Base-by-base conservation (phyloP, 64 coral and sea anemone species). In the Platygyra sinensis region DNA sequence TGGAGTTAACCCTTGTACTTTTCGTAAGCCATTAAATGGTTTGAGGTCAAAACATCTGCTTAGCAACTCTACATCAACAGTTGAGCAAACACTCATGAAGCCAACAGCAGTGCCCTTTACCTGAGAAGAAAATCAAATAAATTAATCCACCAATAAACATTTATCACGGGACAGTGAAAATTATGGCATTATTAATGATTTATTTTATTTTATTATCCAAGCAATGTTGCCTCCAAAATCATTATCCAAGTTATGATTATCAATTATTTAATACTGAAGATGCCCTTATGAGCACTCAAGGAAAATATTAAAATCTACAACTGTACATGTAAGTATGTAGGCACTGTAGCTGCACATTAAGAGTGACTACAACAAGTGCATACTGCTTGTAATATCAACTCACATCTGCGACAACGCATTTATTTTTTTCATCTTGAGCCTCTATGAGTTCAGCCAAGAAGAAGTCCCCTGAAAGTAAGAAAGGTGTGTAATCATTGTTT, bases 361-460 rank as follows among this genome's bases (percentile, higher is more conserved):
- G 7, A 3, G 42, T 46, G 5, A 46, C 6, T 46, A 46, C 42
- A 3, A 46, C 42, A 46, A 46, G 42, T 39, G 38, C 38, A 39
- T 39, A 3, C 5, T 39, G 2, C 38, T 39, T 3, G 38, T 46
- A 8, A 46, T 46, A 19, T 17, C 51, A 62, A 92, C 97, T 99
- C 69, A 99, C 97, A 89, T 99, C 97, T 20, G 94, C 97, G 8
- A 99, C 97, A 28, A 99, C 71, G 80, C 94, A 99, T 52, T 96
- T 96, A 30, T 99, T 95, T n/a, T 87, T 75, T 19, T 93, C 93
- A 89, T 99, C 97, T 74, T 99, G 94, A 29, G 97, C 91, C 62
- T 99, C 97, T 71, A 99, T 99, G 32, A 99, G 89, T 22, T 99
- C 97, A 65, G 91, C 89, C 30, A 99, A 87, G 73, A 99, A 99